phyloP scores from a whole-genome alignment of 2,888 invertebrate species.

The Marronus borbonicus region DNA sequence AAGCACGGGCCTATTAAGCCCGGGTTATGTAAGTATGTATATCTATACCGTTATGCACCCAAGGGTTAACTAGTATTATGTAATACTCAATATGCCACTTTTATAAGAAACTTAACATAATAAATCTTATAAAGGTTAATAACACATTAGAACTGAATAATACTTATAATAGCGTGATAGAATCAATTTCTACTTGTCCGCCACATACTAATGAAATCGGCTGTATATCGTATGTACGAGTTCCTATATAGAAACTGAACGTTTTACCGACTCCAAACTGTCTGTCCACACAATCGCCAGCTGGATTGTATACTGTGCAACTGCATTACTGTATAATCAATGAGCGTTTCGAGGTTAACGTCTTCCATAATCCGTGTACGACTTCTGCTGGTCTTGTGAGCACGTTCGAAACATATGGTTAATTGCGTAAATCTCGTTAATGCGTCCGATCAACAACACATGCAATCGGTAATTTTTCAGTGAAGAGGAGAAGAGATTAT shows the following conservation, averaged over 20 bases:
- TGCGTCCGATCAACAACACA: neutral
- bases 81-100: too few relatives aligned
- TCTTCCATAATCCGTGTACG: slow-evolving; percentile 50
- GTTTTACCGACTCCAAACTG: slow-evolving; percentile 52
- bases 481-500: neutral
- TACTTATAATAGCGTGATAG: neutral
- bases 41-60: too few relatives aligned
- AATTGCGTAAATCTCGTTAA: slow-evolving; percentile 12
- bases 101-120: too few relatives aligned
- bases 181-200: too few relatives aligned
- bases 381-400: slow-evolving; percentile 10
- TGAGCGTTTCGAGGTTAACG: slow-evolving; percentile 55
- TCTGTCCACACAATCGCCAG: slow-evolving; percentile 52
- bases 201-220: neutral
- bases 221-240: neutral
- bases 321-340: slow-evolving; percentile 40
- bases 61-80: too few relatives aligned
- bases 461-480: neutral
- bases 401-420: slow-evolving; percentile 24
- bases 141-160: too few relatives aligned
- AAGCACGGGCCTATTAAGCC: too few relatives aligned
- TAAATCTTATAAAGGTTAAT: too few relatives aligned
- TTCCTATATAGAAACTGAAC: slow-evolving; percentile 32
- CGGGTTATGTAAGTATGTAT: too few relatives aligned
- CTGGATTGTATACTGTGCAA: slow-evolving; percentile 44